Percentiles rank a stretch among this genome's conserved stretches.
These are phyloP conservation scores for Umimayanthus kanabou DNA, from an alignment of 92 coral and sea anemone genomes.

Conservation along the genomic window DNA sequence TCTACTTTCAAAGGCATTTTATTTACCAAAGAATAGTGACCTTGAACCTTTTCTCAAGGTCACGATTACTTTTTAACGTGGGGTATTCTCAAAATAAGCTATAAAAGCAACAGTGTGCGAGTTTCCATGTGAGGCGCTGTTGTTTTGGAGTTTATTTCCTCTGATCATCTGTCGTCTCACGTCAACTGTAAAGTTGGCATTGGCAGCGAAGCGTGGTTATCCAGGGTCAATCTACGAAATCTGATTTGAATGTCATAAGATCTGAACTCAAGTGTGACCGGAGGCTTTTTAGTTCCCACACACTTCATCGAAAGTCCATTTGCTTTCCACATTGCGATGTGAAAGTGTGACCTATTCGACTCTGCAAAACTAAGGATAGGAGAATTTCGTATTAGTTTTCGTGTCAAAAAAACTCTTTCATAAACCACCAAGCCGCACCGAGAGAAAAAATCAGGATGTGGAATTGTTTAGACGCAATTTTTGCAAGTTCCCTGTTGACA, in stretches of 20 bases:
- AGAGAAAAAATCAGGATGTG: slow-evolving; percentile 25
- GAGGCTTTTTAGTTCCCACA: slow-evolving; percentile 16
- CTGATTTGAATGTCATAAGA: slow-evolving; percentile 42
- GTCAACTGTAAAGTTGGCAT: not conserved
- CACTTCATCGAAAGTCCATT: slow-evolving; percentile 31
- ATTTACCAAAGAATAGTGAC: not conserved
- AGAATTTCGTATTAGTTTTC: not conserved
- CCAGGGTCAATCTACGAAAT: slow-evolving; percentile 41
- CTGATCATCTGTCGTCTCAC: slow-evolving; percentile 20
- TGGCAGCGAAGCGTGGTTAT: slow-evolving; percentile 30
- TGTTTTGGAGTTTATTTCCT: slow-evolving; percentile 23
- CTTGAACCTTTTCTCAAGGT: slow-evolving; percentile 21
- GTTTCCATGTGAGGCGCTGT: not conserved
- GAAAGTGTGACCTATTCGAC: not conserved
- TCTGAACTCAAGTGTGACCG: slow-evolving; percentile 37
- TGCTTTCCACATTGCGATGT: slow-evolving; percentile 14
- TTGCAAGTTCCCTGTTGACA: slow-evolving; percentile 31
- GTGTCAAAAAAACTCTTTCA: not conserved
- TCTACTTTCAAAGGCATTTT: slow-evolving; percentile 14
- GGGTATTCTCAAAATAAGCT: not conserved
- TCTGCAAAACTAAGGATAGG: not conserved
- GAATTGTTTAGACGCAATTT: slow-evolving; percentile 32
- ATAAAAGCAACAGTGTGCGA: not conserved
- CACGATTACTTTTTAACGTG: not conserved
- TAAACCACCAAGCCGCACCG: not conserved